Evolutionary conservation across 2,113 vertebrate genomes (phyloP), one percentile per base, ranked within the genome.

Genomic region (Megaptera novaeangliae): DNA sequence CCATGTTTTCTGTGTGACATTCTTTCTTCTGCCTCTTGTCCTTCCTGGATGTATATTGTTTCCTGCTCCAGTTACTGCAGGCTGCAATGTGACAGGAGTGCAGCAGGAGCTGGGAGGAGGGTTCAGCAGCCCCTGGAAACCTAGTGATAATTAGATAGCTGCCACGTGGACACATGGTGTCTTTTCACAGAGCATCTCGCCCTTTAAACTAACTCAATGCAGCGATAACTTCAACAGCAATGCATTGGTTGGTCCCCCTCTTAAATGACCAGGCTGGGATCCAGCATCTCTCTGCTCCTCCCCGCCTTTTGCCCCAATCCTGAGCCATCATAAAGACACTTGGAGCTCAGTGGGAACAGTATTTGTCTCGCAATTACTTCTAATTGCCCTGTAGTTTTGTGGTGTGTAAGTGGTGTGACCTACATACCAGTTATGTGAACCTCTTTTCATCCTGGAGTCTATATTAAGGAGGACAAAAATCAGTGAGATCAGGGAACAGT

Each of bases 371-470:
- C 34, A 96, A 81, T 97, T 88, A 92, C 44, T 92, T 84, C 31
- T 97, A 74, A 95, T 86, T 95, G 78, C 72, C 44, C 44, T 84
- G 46, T 61, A 94, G 91, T 61, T 92, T 74, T 83, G 61, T n/a
- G 63, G 64, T 12, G 39, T 69, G 39, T 93, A 81, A 95, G 64
- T 94, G 34, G 34, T 90, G 29, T 96, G 89, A 93, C 97, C 91
- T 94, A 86, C 55, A 96, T 81, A 74, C 68, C 34, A 57, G 44
- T 91, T 86, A 78, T 18, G 46, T 66, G 90, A 87, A 81, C 71
- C 5, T 66, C 55, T 88, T 95, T 93, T 91, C 34, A 68, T 89
- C 23, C 41, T 61, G 6, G 21, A 52, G 44, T 88, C 71, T 85
- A 6, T 52, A 46, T 64, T 55, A 82, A 25, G 13, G 18, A 83